Percentiles rank a stretch among this genome's conserved stretches.
These are phyloP conservation scores for Mycogona germanica DNA, from an alignment of 2,888 invertebrate genomes.

Conservation along the genomic window DNA sequence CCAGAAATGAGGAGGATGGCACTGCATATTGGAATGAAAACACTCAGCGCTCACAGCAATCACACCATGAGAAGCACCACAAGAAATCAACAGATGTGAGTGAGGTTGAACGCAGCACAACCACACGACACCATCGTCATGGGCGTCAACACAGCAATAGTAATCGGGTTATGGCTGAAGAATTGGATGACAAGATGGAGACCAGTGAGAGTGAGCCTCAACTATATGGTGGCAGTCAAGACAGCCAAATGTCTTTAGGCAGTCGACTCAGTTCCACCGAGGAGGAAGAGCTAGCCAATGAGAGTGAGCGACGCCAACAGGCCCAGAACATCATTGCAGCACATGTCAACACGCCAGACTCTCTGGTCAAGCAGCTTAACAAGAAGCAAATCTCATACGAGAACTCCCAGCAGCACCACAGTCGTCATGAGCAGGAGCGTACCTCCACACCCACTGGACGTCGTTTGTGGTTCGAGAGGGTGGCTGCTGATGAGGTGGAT, in stretches of 20 bases:
- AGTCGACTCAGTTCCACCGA: slow-evolving; percentile 18
- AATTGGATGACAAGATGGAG: slow-evolving; percentile 19
- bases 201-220: slow-evolving; percentile 19
- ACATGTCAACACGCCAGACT: slow-evolving; percentile 19
- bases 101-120: not conserved
- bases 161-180: slow-evolving; percentile 9
- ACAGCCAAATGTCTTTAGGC: slow-evolving; percentile 15
- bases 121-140: slow-evolving; percentile 3
- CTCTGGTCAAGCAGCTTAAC: slow-evolving; percentile 15
- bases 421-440: not conserved
- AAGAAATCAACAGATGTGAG: not conserved
- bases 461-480: slow-evolving; percentile 17
- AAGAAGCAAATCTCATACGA: slow-evolving; percentile 19
- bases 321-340: slow-evolving; percentile 18
- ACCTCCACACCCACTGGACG: not conserved
- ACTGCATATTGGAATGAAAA: not conserved
- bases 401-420: slow-evolving; percentile 14
- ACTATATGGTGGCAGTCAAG: slow-evolving; percentile 16
- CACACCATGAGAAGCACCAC: not conserved
- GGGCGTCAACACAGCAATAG: not conserved
- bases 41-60: not conserved
- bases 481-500: slow-evolving; percentile 12
- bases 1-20: too few species aligned
- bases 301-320: not conserved
- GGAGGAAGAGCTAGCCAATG: slow-evolving; percentile 3